phyloP scores from a whole-genome alignment of 2,113 vertebrate genomes.

The Bubo scandiacus region DNA sequence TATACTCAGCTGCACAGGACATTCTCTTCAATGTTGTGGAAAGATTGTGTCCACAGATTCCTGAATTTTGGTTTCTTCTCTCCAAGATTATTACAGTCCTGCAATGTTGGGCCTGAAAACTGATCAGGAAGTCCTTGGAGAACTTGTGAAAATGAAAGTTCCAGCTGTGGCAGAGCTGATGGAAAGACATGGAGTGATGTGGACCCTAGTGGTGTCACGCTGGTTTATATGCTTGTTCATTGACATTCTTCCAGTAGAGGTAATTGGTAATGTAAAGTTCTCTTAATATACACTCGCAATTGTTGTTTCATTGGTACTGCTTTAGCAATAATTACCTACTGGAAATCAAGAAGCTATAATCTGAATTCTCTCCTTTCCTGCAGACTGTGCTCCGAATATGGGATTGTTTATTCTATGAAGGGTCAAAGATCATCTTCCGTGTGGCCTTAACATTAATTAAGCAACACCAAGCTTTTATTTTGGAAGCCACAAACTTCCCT shows the following conservation, averaged over 20 bases:
- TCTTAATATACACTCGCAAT: neutral
- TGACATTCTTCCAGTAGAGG: conserved; percentile 93
- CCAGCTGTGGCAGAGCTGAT: conserved; percentile 87
- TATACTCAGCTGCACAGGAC: neutral
- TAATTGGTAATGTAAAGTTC: conserved; percentile 31
- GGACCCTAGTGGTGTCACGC: conserved; percentile 90
- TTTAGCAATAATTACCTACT: neutral
- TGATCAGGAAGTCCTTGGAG: conserved; percentile 91
- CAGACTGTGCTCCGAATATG: conserved; percentile 95
- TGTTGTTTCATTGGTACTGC: neutral
- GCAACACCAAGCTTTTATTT: conserved; percentile 85
- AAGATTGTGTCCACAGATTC: neutral
- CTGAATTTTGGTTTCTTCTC: neutral
- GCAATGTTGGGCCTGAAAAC: conserved; percentile 91
- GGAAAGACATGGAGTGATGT: conserved; percentile 84
- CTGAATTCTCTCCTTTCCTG: neutral
- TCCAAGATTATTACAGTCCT: conserved; percentile 88
- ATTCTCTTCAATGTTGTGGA: neutral
- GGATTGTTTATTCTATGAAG: conserved; percentile 96
- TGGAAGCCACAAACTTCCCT: conserved; percentile 82
- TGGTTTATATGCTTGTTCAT: conserved; percentile 98
- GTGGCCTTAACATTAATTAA: conserved; percentile 91
- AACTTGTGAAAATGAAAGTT: conserved; percentile 88
- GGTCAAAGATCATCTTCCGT: conserved; percentile 94
- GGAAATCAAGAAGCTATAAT: neutral